Base-by-base conservation (phyloP, 2,888 invertebrate genomes). In the Nomada ferruginata region DNA sequence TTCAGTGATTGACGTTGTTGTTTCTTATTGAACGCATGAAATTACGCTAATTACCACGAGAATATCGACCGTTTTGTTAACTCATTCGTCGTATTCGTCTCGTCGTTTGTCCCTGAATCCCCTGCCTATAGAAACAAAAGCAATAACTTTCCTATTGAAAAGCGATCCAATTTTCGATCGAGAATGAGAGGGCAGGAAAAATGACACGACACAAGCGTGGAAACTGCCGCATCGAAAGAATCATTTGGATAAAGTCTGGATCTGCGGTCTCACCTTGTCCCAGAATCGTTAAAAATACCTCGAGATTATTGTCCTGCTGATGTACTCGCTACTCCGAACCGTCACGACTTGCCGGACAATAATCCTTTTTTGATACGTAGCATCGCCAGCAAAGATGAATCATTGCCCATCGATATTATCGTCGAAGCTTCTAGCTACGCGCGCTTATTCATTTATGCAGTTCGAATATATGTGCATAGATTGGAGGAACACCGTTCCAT, bases 31-130 rank as follows among this genome's bases (percentile, higher is more conserved):
- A 60, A 60, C 10, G 36, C 15, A 42, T 18, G 23, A 15, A 75
- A 13, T n/a, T 7, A 36, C 36, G 47, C n/a, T 47, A 65, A 66
- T 79, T 88, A 92, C 92, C 92, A 91, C 18, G 91, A 82, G 23
- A 87, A 83, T 52, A 86, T 87, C 9, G 91, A 88, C 18, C 85
- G 87, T 68, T 85, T 84, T 53, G 88, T 89, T 23, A 85, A 47
- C 57, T 89, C 90, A 15, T 74, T 78, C 20, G 63, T 63, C 7
- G 47, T 61, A 5, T 60, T 79, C 75, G 90, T 86, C 52, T 88
- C 90, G 85, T 89, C 87, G 73, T 86, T 61, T 11, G 50, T 90
- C 84, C 93, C 93, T 44, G 93, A 93, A 84, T 93, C 93, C 77
- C 91, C 93, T 61, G 93, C 93, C 93, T 93, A 75, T 81, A 76